These are phyloP conservation scores for Philypnodon macrostomus DNA, from an alignment of 2,797 vertebrate species.

Conservation along the genomic window DNA sequence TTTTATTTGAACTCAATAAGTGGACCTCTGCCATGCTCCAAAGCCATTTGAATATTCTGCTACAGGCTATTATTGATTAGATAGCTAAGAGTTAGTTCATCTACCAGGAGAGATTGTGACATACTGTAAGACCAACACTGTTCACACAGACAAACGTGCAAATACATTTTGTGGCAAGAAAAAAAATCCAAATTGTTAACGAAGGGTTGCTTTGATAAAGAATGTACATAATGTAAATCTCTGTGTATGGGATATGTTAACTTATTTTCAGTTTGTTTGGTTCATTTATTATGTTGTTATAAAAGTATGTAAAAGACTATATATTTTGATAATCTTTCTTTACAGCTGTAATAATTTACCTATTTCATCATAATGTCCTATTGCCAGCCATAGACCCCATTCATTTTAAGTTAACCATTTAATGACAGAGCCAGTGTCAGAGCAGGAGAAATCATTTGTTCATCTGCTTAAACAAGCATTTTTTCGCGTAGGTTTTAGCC, in stretches of 20 bases:
- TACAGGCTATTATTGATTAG: constrained; percentile 16
- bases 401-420: neutral
- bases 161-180: constrained; percentile 35
- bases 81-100: constrained; percentile 8
- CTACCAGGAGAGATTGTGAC: constrained; percentile 44
- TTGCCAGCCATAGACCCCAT: neutral
- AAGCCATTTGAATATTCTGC: constrained; percentile 49
- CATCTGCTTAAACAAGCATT: neutral
- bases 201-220: constrained; percentile 60
- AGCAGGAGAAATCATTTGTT: neutral
- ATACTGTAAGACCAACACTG: constrained; percentile 14
- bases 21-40: constrained; percentile 60
- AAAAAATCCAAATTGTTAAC: constrained; percentile 36
- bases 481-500: neutral
- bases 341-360: constrained; percentile 38
- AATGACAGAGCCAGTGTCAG: neutral
- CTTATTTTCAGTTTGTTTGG: constrained; percentile 71
- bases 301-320: constrained; percentile 65
- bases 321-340: constrained; percentile 67
- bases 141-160: constrained; percentile 38
- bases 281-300: constrained; percentile 64
- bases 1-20: constrained; percentile 50
- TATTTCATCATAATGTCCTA: constrained; percentile 35
- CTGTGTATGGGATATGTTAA: constrained; percentile 67
- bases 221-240: constrained; percentile 81